Conservation (phyloP, 2,113 vertebrate species). For the Calyptommatus sinebrachiatus region DNA sequence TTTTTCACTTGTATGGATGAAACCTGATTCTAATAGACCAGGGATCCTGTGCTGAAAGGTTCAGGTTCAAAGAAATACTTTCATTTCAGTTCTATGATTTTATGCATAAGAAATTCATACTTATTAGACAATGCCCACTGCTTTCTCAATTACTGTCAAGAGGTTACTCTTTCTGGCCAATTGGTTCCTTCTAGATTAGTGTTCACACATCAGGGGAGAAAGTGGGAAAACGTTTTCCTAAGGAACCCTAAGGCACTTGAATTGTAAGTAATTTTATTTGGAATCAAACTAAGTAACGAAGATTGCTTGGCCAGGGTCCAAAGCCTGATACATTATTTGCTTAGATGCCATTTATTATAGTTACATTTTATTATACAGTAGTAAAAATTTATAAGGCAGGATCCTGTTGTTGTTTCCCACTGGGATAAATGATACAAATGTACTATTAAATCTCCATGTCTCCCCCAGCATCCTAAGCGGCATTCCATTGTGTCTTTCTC, state of each 20-base stretch:
- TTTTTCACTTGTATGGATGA: background rate
- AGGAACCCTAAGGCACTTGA: background rate
- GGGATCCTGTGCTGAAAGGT: background rate
- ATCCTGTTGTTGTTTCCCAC: constrained; percentile 66
- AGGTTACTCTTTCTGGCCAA: too few species aligned
- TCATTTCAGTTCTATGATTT: background rate
- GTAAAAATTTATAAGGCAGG: constrained; percentile 72
- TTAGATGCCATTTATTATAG: constrained; percentile 69
- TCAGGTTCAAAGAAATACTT: background rate
- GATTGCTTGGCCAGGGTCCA: constrained; percentile 62
- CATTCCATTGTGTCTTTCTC: constrained; percentile 53
- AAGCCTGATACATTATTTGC: constrained; percentile 60
- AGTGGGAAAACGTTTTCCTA: background rate
- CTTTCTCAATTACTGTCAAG: background rate
- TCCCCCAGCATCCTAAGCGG: constrained; percentile 44
- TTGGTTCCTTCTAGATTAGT: background rate
- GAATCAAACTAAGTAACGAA: constrained; percentile 48
- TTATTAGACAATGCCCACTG: background rate
- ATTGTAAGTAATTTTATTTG: background rate
- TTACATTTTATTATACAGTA: constrained; percentile 72
- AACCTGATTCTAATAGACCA: background rate
- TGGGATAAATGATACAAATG: constrained; percentile 69
- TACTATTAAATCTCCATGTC: constrained; percentile 61
- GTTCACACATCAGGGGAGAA: background rate
- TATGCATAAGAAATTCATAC: background rate